Evolutionary conservation across 2,113 vertebrate species (phyloP).

Genomic region (Beaufortia kweichowensis): DNA sequence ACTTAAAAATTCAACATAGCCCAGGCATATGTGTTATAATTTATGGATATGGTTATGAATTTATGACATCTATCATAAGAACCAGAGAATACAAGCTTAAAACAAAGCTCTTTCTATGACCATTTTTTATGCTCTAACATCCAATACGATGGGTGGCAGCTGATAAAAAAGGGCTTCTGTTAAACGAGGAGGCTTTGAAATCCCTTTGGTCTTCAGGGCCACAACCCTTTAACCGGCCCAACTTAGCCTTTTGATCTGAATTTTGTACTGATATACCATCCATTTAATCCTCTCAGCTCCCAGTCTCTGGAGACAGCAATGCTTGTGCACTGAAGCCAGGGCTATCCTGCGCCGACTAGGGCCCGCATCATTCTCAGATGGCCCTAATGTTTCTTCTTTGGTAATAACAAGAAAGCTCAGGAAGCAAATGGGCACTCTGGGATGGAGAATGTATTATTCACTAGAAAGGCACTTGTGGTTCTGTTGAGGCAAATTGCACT

Average conservation of each 20-base stretch:
- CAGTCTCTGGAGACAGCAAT: slow-evolving; percentile 53
- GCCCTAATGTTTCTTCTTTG: slow-evolving; percentile 68
- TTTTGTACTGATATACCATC: slow-evolving; percentile 60
- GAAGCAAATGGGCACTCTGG: slow-evolving; percentile 66
- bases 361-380: slow-evolving; percentile 44
- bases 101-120: slow-evolving; percentile 61
- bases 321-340: slow-evolving; percentile 7
- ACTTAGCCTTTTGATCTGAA: slow-evolving; percentile 66
- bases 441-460: slow-evolving; percentile 64
- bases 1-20: background rate
- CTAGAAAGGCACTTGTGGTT: slow-evolving; percentile 66
- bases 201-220: slow-evolving; percentile 60
- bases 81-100: slow-evolving; percentile 25
- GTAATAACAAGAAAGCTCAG: slow-evolving; percentile 62
- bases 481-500: slow-evolving; percentile 62
- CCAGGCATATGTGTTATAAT: background rate
- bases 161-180: slow-evolving; percentile 72
- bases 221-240: slow-evolving; percentile 63
- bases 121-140: slow-evolving; percentile 66
- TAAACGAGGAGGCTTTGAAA: slow-evolving; percentile 72
- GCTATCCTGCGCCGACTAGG: slow-evolving; percentile 46
- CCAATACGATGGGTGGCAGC: slow-evolving; percentile 64
- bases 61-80: background rate
- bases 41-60: background rate
- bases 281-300: slow-evolving; percentile 60